phyloP scores from a whole-genome alignment of 2,888 invertebrate species.

The Parascotia fuliginaria region DNA sequence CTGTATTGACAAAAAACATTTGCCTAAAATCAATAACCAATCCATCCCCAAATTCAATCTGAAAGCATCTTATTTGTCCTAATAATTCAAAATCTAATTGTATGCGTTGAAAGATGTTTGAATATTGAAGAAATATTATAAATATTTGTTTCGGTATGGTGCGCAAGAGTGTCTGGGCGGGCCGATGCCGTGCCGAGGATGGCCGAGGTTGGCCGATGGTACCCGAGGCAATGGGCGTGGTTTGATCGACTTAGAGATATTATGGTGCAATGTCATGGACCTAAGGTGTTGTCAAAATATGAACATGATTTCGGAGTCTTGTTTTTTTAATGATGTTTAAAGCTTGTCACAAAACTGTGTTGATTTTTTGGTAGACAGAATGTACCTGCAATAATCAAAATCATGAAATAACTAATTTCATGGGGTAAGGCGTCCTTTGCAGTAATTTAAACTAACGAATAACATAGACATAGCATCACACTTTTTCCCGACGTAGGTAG shows the following conservation, averaged over 20 bases:
- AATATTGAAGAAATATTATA: slow-evolving; percentile 11
- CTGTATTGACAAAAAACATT: neutral
- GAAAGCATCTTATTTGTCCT: slow-evolving; percentile 30
- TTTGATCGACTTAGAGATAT: slow-evolving; percentile 2
- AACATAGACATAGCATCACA: too few relatives aligned
- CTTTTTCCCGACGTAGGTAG: too few relatives aligned
- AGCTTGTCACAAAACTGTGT: too few relatives aligned
- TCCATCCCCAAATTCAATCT: slow-evolving; percentile 1
- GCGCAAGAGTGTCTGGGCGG: slow-evolving; percentile 16
- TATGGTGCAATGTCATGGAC: neutral
- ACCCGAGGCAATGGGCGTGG: slow-evolving; percentile 13
- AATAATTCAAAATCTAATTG: slow-evolving; percentile 42
- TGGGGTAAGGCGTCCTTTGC: too few relatives aligned
- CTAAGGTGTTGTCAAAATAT: slow-evolving; percentile 2
- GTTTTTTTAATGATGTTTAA: too few relatives aligned
- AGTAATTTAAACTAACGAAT: too few relatives aligned
- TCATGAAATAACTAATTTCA: too few relatives aligned
- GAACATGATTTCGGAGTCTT: neutral
- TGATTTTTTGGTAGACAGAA: too few relatives aligned
- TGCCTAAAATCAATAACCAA: neutral
- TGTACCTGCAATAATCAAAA: too few relatives aligned
- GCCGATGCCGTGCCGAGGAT: slow-evolving; percentile 4
- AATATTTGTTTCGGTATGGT: slow-evolving; percentile 11
- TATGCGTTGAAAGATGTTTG: slow-evolving; percentile 48
- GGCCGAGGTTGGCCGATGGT: slow-evolving; percentile 8